phyloP scores from a whole-genome alignment of 37 sponge, comb jelly and placozoan genomes.

The Corticium candelabrum region DNA sequence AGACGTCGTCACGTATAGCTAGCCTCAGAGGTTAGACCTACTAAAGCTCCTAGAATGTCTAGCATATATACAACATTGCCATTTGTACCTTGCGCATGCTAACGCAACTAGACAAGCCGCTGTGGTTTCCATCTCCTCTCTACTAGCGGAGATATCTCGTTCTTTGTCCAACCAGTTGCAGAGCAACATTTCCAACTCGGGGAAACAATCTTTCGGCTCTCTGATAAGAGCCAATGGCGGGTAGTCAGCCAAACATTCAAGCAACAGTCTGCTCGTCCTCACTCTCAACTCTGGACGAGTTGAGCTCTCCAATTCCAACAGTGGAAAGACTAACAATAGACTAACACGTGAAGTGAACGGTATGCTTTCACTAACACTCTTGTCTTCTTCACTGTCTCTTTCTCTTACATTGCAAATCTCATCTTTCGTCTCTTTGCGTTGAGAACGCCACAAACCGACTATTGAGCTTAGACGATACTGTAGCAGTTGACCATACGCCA shows the following conservation, averaged over 20 bases:
- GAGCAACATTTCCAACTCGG: conserved; percentile 72
- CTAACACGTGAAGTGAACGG: conserved; percentile 72
- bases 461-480: conserved; percentile 77
- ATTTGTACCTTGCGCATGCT: conserved; percentile 30
- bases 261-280: conserved; percentile 46
- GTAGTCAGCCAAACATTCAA: conserved; percentile 56
- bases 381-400: neutral
- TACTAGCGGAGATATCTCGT: neutral
- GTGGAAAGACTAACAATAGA: conserved; percentile 70
- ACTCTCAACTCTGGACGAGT: conserved; percentile 49
- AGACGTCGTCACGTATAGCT: too few species aligned
- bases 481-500: conserved; percentile 49
- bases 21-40: too few species aligned
- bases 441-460: conserved; percentile 48
- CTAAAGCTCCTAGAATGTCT: too few species aligned
- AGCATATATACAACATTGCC: too few species aligned
- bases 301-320: conserved; percentile 65
- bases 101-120: conserved; percentile 27
- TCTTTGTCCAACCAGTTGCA: conserved; percentile 61
- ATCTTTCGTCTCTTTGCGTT: conserved; percentile 18
- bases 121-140: conserved; percentile 16
- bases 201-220: conserved; percentile 76
- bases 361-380: neutral
- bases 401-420: conserved; percentile 2
- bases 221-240: conserved; percentile 67